Evolutionary conservation across 1,140 invertebrate genomes (phyloP).

Genomic region (Macrosteles quadrilineatus): DNA sequence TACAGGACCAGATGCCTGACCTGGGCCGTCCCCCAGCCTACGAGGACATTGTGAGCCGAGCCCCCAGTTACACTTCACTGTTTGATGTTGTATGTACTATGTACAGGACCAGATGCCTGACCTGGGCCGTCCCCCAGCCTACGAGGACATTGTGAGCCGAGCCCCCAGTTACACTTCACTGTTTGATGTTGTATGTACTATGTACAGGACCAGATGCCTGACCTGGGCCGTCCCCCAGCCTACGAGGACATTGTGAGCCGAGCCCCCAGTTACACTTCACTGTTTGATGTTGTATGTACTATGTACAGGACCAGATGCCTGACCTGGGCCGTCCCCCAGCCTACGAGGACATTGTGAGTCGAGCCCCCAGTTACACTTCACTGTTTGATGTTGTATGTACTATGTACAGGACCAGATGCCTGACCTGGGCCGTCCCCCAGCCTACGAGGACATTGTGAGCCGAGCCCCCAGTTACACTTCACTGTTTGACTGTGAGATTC

Average conservation of each 20-base stretch:
- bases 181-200: no score
- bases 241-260: background rate
- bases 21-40: background rate
- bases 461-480: background rate
- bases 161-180: background rate
- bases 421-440: background rate
- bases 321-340: background rate
- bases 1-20: background rate
- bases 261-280: background rate
- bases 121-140: background rate
- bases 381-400: constrained; percentile 6
- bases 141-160: background rate
- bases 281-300: no score
- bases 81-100: no score
- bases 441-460: background rate
- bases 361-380: background rate
- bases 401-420: background rate
- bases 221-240: background rate
- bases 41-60: background rate
- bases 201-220: background rate
- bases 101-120: background rate
- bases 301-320: background rate
- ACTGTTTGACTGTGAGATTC: no score
- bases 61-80: background rate
- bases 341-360: background rate